Conservation (phyloP, 2,113 vertebrate genomes). For the Pangasianodon hypophthalmus region DNA sequence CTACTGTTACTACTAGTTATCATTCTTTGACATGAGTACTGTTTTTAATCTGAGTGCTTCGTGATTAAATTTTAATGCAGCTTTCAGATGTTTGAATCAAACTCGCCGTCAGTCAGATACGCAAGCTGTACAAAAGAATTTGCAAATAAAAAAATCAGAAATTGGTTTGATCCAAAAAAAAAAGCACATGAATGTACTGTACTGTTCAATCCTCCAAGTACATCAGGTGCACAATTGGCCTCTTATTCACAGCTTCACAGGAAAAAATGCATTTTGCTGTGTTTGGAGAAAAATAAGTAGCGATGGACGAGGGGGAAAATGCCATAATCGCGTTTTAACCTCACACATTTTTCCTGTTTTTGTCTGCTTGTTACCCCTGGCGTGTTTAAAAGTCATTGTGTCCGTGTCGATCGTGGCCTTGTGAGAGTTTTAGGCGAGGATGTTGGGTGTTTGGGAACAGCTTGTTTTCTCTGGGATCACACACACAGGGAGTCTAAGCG, state of each 20-base stretch:
- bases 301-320: not conserved
- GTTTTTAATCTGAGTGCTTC: too few relatives aligned
- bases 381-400: not conserved
- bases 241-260: not conserved
- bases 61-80: too few relatives aligned
- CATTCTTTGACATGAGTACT: too few relatives aligned
- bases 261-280: not conserved
- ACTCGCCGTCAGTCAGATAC: too few relatives aligned
- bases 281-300: not conserved
- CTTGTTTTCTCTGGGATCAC: not conserved
- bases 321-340: not conserved
- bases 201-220: not conserved
- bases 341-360: constrained; percentile 22
- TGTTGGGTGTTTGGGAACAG: not conserved
- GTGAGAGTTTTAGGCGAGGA: constrained; percentile 9
- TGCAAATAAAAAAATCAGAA: too few relatives aligned
- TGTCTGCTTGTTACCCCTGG: not conserved
- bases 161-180: too few relatives aligned
- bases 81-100: too few relatives aligned
- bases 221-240: not conserved
- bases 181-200: not conserved
- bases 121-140: not conserved
- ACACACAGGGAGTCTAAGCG: not conserved
- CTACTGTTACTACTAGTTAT: too few relatives aligned
- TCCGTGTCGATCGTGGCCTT: not conserved